These are phyloP conservation scores for Saturnia japonica DNA, from an alignment of 2,888 invertebrate species.

Conservation along the genomic window DNA sequence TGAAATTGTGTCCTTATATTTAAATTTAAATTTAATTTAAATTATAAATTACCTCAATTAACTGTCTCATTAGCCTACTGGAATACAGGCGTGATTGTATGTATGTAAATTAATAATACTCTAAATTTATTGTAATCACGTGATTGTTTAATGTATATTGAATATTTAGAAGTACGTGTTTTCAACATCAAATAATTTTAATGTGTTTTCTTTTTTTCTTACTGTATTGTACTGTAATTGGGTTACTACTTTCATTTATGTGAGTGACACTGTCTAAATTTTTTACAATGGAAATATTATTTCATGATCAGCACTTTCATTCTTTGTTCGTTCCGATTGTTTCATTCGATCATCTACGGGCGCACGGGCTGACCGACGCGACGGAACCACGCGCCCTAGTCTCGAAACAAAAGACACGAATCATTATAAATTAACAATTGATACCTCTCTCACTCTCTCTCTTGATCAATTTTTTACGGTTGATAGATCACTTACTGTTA, in stretches of 20 bases:
- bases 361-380: neutral
- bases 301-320: neutral
- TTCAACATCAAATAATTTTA: too few relatives aligned
- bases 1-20: too few relatives aligned
- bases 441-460: neutral
- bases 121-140: too few relatives aligned
- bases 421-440: neutral
- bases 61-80: too few relatives aligned
- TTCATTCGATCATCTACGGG: neutral
- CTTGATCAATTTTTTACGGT: constrained; percentile 24
- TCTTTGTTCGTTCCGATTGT: neutral
- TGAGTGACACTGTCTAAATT: neutral
- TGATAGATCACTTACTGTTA: constrained; percentile 29
- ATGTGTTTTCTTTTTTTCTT: too few relatives aligned
- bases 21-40: too few relatives aligned
- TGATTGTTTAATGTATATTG: too few relatives aligned
- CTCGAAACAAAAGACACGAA: neutral
- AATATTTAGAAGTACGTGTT: too few relatives aligned
- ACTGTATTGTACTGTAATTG: neutral
- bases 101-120: too few relatives aligned
- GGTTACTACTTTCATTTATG: neutral
- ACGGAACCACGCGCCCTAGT: neutral
- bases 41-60: too few relatives aligned
- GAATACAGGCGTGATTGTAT: too few relatives aligned
- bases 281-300: neutral